Conservation (phyloP, 2,888 invertebrate genomes). For the Nudaria mundana region DNA sequence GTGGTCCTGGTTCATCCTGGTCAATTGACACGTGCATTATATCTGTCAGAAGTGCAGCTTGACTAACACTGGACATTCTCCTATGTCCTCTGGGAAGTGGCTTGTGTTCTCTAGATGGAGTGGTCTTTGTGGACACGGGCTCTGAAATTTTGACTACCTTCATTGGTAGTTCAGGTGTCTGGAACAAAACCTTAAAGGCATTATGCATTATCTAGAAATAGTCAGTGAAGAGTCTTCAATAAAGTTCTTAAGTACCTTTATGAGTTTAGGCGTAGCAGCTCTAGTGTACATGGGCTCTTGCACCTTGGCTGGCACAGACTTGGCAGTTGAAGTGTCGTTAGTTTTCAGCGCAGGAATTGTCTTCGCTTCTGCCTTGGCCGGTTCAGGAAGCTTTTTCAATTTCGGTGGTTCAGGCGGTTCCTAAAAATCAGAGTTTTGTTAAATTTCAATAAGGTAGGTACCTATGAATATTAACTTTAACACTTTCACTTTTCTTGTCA, state of each 20-base stretch:
- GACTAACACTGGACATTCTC: conserved; percentile 63
- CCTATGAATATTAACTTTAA: no score
- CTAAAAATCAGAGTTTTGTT: no score
- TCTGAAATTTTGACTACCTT: conserved; percentile 51
- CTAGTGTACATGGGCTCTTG: conserved; percentile 71
- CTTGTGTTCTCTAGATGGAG: conserved; percentile 53
- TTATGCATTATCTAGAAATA: no score
- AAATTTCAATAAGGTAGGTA: no score
- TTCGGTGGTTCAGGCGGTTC: conserved; percentile 58
- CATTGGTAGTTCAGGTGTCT: conserved; percentile 68
- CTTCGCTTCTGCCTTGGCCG: conserved; percentile 62
- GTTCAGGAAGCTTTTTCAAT: conserved; percentile 47
- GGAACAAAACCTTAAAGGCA: neutral
- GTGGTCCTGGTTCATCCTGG: conserved; percentile 52
- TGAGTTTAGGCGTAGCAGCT: conserved; percentile 60
- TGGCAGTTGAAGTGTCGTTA: conserved; percentile 53
- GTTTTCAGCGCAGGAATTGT: conserved; percentile 59
- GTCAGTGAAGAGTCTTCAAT: neutral
- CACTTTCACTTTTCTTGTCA: no score
- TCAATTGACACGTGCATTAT: conserved; percentile 62
- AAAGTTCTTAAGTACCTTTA: conserved; percentile 42
- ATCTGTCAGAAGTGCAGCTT: conserved; percentile 58
- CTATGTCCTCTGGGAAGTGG: conserved; percentile 49
- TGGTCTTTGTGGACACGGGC: conserved; percentile 46
- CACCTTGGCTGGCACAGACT: conserved; percentile 63